These are phyloP conservation scores for Pteropus rufus DNA, from an alignment of 2,797 vertebrate genomes.

Conservation along the genomic window DNA sequence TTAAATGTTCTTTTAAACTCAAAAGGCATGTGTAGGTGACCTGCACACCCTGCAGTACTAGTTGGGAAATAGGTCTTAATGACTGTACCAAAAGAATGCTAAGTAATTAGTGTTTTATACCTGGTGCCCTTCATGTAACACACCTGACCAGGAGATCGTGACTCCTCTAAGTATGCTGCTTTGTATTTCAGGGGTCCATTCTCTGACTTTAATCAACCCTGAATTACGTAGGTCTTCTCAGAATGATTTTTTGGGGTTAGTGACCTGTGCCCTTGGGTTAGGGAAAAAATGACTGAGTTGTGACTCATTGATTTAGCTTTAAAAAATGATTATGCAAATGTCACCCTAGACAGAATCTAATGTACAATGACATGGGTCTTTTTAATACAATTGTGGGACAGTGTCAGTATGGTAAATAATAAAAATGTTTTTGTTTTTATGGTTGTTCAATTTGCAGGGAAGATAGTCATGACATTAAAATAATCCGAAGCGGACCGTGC, in stretches of 20 bases:
- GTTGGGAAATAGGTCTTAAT: not conserved
- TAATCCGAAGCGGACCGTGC: constrained; percentile 41
- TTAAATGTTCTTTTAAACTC: not conserved
- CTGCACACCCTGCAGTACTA: too few relatives aligned
- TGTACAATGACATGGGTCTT: not conserved
- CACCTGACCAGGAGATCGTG: not conserved
- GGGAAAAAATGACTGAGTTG: not conserved
- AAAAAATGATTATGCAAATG: not conserved
- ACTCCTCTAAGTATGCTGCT: not conserved
- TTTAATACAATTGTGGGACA: not conserved
- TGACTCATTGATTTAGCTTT: not conserved
- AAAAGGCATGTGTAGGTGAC: not conserved
- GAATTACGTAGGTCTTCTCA: not conserved
- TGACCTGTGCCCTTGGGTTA: not conserved
- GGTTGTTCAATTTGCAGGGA: constrained; percentile 56
- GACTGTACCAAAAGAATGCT: not conserved
- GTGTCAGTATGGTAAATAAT: not conserved
- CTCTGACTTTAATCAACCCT: not conserved
- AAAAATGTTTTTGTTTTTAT: not conserved
- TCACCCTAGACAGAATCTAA: not conserved
- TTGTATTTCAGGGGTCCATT: not conserved
- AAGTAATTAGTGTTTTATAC: not conserved
- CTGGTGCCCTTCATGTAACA: not conserved
- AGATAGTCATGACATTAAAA: constrained; percentile 1
- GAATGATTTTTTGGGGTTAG: not conserved